Percentiles rank a stretch among this genome's conserved stretches.
Conservation (phyloP, 2,113 vertebrate species). For the Scytalopus superciliaris region DNA sequence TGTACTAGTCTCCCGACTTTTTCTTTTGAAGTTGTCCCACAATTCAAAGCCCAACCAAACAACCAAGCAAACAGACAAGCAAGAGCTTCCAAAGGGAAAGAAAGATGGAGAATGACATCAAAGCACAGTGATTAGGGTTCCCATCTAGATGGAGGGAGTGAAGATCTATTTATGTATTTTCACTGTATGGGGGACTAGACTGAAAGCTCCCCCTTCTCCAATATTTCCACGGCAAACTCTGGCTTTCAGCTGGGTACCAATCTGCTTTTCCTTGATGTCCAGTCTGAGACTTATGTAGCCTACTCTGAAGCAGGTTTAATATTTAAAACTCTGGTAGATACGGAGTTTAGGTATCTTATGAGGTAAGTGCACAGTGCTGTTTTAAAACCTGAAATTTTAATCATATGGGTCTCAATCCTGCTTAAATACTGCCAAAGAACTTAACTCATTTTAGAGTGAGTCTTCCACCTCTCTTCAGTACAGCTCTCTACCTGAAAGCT, state of each 20-base stretch:
- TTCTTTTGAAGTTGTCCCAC: neutral
- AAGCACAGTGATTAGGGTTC: neutral
- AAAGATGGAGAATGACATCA: neutral
- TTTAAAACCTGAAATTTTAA: neutral
- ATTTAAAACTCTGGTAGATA: neutral
- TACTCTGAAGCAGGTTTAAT: neutral
- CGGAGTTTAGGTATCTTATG: neutral
- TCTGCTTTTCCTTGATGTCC: neutral
- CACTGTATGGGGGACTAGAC: neutral
- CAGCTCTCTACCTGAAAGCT: neutral
- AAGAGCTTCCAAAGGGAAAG: neutral
- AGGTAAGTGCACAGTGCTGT: neutral
- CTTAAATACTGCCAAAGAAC: neutral
- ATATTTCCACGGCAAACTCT: neutral
- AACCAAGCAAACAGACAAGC: neutral
- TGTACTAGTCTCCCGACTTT: accelerated
- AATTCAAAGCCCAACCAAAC: neutral
- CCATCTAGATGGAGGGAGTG: neutral
- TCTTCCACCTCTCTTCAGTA: neutral
- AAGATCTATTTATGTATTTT: neutral
- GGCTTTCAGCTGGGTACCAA: neutral
- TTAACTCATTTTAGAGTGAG: neutral
- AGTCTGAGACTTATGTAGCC: neutral
- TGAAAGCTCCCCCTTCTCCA: neutral
- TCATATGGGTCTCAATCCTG: neutral